Conservation (phyloP, 2,797 vertebrate genomes). For the Zalophus californianus region DNA sequence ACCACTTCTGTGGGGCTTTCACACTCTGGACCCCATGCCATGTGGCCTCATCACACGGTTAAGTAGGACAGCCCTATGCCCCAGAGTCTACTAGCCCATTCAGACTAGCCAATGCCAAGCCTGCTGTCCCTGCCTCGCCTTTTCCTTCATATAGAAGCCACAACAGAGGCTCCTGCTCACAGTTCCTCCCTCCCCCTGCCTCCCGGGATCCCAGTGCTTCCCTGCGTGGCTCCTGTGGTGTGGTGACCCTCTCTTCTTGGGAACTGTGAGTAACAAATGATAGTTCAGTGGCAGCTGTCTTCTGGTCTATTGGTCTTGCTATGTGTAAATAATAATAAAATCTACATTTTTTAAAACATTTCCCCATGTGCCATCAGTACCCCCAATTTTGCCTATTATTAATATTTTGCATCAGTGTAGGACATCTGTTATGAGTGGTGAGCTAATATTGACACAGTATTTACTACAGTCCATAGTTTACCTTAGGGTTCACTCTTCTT, state of each 20-base stretch:
- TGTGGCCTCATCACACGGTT: background rate
- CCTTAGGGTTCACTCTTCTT: background rate
- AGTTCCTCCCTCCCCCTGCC: too few relatives aligned
- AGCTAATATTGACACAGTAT: background rate
- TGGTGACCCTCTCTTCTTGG: too few relatives aligned
- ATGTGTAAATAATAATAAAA: background rate
- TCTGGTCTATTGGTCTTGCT: background rate
- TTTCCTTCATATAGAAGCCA: too few relatives aligned
- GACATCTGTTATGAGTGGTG: background rate
- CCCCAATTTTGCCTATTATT: background rate
- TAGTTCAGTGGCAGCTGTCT: background rate
- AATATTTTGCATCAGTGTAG: background rate
- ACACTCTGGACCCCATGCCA: background rate
- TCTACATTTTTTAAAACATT: background rate
- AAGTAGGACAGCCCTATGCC: background rate
- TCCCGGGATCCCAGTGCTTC: background rate
- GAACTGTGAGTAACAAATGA: background rate
- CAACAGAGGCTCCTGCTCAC: background rate
- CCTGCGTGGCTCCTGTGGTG: background rate
- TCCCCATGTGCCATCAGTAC: background rate
- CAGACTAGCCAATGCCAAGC: background rate
- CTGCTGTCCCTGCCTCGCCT: too few relatives aligned
- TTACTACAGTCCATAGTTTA: background rate
- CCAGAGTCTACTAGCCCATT: background rate
- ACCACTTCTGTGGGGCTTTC: background rate